Evolutionary conservation across 2,797 vertebrate genomes (phyloP), one percentile per base, ranked within the genome.

Genomic region (Avahi laniger): DNA sequence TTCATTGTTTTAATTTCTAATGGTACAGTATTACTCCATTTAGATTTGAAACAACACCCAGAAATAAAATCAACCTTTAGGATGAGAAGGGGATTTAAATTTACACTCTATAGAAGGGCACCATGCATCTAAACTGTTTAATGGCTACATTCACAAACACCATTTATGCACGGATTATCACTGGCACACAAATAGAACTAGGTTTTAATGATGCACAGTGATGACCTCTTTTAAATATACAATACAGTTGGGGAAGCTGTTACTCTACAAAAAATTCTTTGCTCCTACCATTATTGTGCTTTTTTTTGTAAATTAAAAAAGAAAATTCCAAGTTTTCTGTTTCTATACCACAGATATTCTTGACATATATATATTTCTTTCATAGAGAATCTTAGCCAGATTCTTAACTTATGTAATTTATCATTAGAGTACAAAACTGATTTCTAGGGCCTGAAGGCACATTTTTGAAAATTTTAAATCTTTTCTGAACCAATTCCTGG

Each of bases 11-110:
- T 70, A 75, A 91, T 78, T 61, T 85, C 48, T 81, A 84, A 94
- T 43, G 7, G 22, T 12, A 76, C 6, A 92, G 33, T 48, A 73
- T 15, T 57, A 41, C 41, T 92, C 54, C 75, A 75, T 35, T 82
- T 61, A 65, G 41, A 91, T 78, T 33, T 92, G 38, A 89, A 95
- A 83, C 22, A 95, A 69, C 18, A 87, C 41, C 52, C 18, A 83
- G 57, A 83, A 94, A 92, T 41, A 87, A 93, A 94, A 73, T 38
- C 83, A 87, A 65, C 7, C 12, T 30, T 70, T 1, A 59, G 43
- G 20, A 91, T 41, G 0, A 11, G 15, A 84, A 75, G 38, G 91
- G 11, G 65, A 52, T 46, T 94, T 70, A 65, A 46, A 90, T 24
- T 59, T 18, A 76, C 12, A 72, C 28, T 59, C 72, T 22, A 10